Conservation (phyloP, 2,113 vertebrate species). For the Myxocyprinus asiaticus region DNA sequence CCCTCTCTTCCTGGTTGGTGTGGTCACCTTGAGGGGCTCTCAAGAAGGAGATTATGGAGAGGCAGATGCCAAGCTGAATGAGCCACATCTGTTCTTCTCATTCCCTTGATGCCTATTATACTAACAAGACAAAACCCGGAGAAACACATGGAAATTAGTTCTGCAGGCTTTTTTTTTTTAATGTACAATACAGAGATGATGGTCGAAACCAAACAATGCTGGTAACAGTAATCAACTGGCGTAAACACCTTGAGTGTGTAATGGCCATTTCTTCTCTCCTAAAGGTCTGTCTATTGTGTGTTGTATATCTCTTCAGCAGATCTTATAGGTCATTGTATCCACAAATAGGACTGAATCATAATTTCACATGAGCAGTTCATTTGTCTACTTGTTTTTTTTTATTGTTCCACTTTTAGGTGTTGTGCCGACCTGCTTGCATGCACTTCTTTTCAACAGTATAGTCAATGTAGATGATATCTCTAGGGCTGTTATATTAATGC, state of each 20-base stretch:
- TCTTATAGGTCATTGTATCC: conserved; percentile 15
- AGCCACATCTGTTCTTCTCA: conserved; percentile 71
- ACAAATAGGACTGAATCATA: conserved; percentile 25
- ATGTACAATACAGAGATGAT: conserved; percentile 61
- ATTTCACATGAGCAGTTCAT: too few relatives aligned
- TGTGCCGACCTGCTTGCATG: too few relatives aligned
- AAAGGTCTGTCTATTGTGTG: conserved; percentile 44
- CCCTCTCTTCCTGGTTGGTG: conserved; percentile 43
- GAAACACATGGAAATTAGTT: conserved; percentile 63
- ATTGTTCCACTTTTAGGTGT: background rate
- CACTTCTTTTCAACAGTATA: too few relatives aligned
- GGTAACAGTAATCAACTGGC: conserved; percentile 1
- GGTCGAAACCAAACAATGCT: background rate
- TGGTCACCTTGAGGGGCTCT: conserved; percentile 17
- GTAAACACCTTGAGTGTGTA: conserved; percentile 28
- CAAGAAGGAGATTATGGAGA: conserved; percentile 18
- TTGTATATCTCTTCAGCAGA: background rate
- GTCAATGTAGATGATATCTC: too few relatives aligned
- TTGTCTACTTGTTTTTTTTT: background rate
- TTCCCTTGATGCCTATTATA: conserved; percentile 59
- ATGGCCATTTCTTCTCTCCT: conserved; percentile 7
- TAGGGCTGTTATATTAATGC: too few relatives aligned
- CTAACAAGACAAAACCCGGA: conserved; percentile 62
- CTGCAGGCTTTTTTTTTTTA: conserved; percentile 36
- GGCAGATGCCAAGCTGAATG: conserved; percentile 48